Base-by-base conservation (phyloP, 1,140 invertebrate genomes). In the Pogonus chalceus region DNA sequence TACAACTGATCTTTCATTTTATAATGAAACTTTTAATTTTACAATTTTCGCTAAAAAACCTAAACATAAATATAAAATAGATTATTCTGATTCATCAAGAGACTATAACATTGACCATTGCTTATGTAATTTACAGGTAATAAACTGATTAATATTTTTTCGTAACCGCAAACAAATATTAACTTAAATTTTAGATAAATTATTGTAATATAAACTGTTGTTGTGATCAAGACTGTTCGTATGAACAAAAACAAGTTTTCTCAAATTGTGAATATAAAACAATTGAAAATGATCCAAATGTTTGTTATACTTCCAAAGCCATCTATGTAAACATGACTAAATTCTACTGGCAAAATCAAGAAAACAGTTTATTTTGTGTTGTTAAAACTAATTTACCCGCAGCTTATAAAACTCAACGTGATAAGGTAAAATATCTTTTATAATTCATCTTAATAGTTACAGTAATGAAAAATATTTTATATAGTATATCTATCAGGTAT, bases 201-300 rank as follows among this genome's bases (percentile, higher is more conserved):
- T 67, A 68, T 18, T 89, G 86, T 72, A 84, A 89, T 69, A 72
- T 85, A 24, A 83, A 85, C 60, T 89, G 85, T 66, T 88, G 85
- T 60, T 88, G 86, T 70, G 86, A 89, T 69, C 58, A 54, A 20
- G 84, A 87, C 55, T 89, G 85, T 64, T 64, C 70, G 12, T 57
- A 65, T 2, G 61, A 65, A 43, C 78, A 85, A 53, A 74, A 71
- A 61, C 51, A 60, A 49, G 65, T 79, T 7, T 87, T 87, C 63
- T 66, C 70, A 31, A 58, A 69, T 51, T 88, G 83, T 56, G 56
- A 64, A 26, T 56, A 60, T 20, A 53, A 59, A 51, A 60, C 60
- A 26, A 23, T 47, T 35, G 48, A 53, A 31, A 58, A 65, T 23
- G 71, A 70, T 64, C 57, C 66, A 47, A 58, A 63, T 49, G 72